These are phyloP conservation scores for Setipinna tenuifilis DNA, from an alignment of 2,797 vertebrate genomes.

Conservation along the genomic window DNA sequence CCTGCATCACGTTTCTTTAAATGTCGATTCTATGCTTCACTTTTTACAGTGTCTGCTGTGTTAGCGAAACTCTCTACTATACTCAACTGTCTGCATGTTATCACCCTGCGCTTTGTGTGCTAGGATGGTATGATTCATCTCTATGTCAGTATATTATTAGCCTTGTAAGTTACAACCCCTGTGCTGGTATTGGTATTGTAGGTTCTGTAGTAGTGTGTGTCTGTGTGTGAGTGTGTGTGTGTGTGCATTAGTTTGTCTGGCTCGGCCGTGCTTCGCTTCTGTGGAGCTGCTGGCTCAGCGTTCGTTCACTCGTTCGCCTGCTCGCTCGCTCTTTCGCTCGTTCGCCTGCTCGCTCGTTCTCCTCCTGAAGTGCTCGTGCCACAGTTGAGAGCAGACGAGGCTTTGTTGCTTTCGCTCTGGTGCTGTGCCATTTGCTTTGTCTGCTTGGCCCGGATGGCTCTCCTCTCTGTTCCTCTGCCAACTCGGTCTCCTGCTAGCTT, in stretches of 20 bases:
- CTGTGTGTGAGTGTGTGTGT: background rate
- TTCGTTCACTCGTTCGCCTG: background rate
- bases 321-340: too few species aligned
- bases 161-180: background rate
- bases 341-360: background rate
- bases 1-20: too few species aligned
- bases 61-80: background rate
- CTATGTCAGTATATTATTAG: background rate
- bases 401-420: too few species aligned
- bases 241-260: background rate
- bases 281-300: too few species aligned
- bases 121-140: background rate
- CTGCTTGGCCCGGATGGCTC: background rate
- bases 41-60: background rate
- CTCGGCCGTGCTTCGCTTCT: background rate
- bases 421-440: too few species aligned
- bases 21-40: background rate
- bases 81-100: background rate
- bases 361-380: background rate
- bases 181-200: background rate
- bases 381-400: background rate
- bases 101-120: background rate
- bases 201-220: background rate
- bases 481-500: too few species aligned
- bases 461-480: slow-evolving; percentile 11